Percentiles rank a stretch among this genome's conserved stretches.
These are phyloP conservation scores for Globia sparganii DNA, from an alignment of 2,888 invertebrate genomes.

Conservation along the genomic window DNA sequence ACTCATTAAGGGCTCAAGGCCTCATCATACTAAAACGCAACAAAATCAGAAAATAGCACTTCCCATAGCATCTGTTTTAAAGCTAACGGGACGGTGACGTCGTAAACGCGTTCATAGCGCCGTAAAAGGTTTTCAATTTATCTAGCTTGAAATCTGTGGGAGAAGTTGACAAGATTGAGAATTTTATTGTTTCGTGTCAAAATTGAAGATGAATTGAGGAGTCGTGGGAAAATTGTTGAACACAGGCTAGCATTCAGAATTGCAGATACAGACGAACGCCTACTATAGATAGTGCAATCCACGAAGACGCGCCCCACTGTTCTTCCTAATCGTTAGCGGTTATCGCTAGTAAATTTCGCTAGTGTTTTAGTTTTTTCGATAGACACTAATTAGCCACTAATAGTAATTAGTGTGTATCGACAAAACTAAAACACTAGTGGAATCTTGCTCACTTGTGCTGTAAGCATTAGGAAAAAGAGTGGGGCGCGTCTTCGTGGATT, in stretches of 20 bases:
- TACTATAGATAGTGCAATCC: no score
- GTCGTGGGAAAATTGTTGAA: conserved; percentile 18
- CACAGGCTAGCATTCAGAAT: not conserved
- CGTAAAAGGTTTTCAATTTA: conserved; percentile 48
- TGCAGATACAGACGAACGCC: not conserved
- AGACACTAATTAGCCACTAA: no score
- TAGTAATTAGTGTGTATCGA: no score
- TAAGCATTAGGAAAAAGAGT: no score
- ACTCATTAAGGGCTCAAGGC: conserved; percentile 15
- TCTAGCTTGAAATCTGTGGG: conserved; percentile 10
- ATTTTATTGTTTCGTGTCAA: conserved; percentile 43
- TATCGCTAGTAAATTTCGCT: no score
- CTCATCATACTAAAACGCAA: conserved; percentile 29
- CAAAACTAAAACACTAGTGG: no score
- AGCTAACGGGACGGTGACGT: conserved; percentile 20
- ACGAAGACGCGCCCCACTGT: no score
- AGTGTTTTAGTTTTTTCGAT: no score
- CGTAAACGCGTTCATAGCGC: conserved; percentile 41
- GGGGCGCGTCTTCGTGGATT: no score
- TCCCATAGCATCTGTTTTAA: not conserved
- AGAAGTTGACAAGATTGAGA: conserved; percentile 19
- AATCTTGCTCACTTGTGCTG: no score
- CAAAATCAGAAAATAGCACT: conserved; percentile 22
- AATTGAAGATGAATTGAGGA: conserved; percentile 19
- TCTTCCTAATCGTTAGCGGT: no score